Conservation (phyloP, 2,797 vertebrate genomes). For the Pangasius larnaudii region DNA sequence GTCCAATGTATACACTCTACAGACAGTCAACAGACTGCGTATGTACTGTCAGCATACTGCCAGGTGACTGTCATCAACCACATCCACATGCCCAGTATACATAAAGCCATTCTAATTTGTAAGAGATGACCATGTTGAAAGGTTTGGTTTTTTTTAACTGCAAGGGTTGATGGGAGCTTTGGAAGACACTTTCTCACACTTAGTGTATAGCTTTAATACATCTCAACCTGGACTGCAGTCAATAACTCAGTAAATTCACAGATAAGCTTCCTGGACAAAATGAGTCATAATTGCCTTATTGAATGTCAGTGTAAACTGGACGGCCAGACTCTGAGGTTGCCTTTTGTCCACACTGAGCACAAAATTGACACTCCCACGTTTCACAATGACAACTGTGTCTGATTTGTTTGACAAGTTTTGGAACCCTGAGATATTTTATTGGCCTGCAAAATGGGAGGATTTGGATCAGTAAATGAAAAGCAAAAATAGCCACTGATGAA, state of each 20-base stretch:
- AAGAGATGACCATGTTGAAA: background rate
- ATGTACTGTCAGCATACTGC: background rate
- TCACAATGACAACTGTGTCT: background rate
- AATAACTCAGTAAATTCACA: background rate
- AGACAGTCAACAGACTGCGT: background rate
- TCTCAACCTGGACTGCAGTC: background rate
- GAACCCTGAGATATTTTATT: background rate
- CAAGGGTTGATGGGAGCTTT: background rate
- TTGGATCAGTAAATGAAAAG: background rate
- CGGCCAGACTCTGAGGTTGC: background rate
- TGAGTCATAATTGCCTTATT: background rate
- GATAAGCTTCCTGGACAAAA: background rate
- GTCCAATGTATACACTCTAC: background rate
- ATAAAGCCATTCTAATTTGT: background rate
- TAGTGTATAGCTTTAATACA: background rate
- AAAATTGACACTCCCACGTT: background rate
- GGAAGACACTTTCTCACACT: background rate
- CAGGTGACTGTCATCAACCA: background rate
- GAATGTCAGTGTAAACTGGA: background rate
- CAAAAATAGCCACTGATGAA: background rate
- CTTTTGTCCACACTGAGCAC: background rate
- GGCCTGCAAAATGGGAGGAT: background rate
- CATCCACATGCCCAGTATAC: background rate
- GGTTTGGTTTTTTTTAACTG: background rate
- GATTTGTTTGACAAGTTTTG: background rate